phyloP scores from a whole-genome alignment of 2,888 invertebrate genomes.

The Mycalesis mineus region DNA sequence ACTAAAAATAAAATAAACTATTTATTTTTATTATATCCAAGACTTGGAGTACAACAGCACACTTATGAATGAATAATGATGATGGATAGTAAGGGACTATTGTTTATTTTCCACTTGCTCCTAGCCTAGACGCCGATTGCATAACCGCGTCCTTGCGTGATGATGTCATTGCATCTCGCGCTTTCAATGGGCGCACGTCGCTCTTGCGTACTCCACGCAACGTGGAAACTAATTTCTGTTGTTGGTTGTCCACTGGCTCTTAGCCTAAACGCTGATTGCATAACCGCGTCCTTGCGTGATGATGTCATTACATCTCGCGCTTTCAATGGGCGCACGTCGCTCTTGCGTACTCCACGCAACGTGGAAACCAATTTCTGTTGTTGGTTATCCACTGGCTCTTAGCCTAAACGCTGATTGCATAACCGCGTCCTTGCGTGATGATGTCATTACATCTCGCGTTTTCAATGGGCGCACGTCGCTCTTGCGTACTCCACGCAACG shows the following conservation, averaged over 20 bases:
- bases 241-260: not conserved
- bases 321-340: constrained; percentile 25
- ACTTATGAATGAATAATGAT: no score
- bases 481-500: no score
- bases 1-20: no score
- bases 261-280: constrained; percentile 37
- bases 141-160: constrained; percentile 51
- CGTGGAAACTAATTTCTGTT: not conserved
- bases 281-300: constrained; percentile 52
- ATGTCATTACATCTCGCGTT: constrained; percentile 47
- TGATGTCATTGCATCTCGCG: constrained; percentile 46
- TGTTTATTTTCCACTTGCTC: not conserved
- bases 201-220: constrained; percentile 19
- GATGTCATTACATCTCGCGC: constrained; percentile 43
- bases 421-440: constrained; percentile 53
- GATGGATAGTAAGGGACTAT: no score
- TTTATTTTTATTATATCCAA: no score
- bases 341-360: constrained; percentile 20
- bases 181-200: constrained; percentile 25
- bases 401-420: constrained; percentile 38
- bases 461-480: no score
- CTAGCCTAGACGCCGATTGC: constrained; percentile 36
- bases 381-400: not conserved
- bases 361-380: no score
- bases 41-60: no score